Evolutionary conservation across 2,888 invertebrate genomes (phyloP), one percentile per base, ranked within the genome.

Genomic region (Tenthredo livida): DNA sequence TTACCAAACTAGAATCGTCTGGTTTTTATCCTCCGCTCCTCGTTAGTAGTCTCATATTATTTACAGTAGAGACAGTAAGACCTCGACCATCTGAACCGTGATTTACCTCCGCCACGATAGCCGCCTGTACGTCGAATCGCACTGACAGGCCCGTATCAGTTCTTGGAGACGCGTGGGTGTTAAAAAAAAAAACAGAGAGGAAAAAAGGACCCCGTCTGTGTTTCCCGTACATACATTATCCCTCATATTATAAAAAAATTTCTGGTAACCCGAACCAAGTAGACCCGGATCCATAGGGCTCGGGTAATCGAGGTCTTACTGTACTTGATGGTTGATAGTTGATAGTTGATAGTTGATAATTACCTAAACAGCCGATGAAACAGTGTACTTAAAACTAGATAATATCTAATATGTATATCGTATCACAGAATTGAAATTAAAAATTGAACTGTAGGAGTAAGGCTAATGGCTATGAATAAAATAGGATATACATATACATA

Each of bases 41-140:
- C n/a, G n/a, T 54, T 54, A 7, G 54, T 86, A 87, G 86, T 87
- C 87, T 37, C 29, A 84, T 58, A 33, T 84, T 70, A 86, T 65
- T 29, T 2, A 54, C 54, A n/a, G 54, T 54, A 7, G n/a, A n/a
- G n/a, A 54, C n/a, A 6, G 54, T n/a, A 54, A n/a, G 17, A n/a
- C 54, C 54, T 54, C 54, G 54, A 54, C 7, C 54, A n/a, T 54
- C n/a, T 0, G 54, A 54, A n/a, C 54, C 54, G 54, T 54, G 54
- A 54, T n/a, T n/a, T 2, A 54, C 1, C n/a, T n/a, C 54, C 54
- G 54, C n/a, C n/a, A n/a, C 54, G 17, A 50, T 50, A n/a, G 6
- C 50, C 50, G 50, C 17, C n/a, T 5, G 17, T n/a, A 50, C n/a
- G 17, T 50, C 50, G 54, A 54, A 54, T 54, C 54, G 54, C n/a